A percentile compares a stretch with the other conserved stretches of the same genome.
Conservation (phyloP, 2,797 vertebrate species). For the Sebastes wilsoni region DNA sequence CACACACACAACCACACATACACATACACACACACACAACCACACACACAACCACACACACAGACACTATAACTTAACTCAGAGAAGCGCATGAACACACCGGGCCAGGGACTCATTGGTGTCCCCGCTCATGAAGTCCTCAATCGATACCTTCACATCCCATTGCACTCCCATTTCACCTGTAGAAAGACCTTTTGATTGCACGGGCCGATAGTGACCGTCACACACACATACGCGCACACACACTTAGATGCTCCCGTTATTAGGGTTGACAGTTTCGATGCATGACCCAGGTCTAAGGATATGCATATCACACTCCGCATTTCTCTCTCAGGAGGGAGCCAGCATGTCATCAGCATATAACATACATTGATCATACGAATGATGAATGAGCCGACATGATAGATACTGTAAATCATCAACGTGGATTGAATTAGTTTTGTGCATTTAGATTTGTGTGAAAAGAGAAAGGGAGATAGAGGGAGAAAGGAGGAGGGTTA, state of each 20-base stretch:
- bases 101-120: conserved; percentile 22
- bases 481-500: neutral
- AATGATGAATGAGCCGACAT: conserved; percentile 47
- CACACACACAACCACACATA: conserved; percentile 1
- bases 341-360: conserved; percentile 22
- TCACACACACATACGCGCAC: conserved; percentile 6
- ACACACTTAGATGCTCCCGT: neutral
- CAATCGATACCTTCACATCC: conserved; percentile 58
- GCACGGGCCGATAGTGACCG: conserved; percentile 4
- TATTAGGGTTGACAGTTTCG: conserved; percentile 21
- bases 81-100: conserved; percentile 23
- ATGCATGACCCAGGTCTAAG: conserved; percentile 3
- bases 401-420: conserved; percentile 45
- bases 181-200: conserved; percentile 49
- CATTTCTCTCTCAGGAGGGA: conserved; percentile 22
- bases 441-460: conserved; percentile 20
- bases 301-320: conserved; percentile 2
- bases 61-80: conserved; percentile 6
- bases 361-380: neutral
- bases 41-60: conserved; percentile 7
- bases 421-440: conserved; percentile 38
- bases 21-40: neutral
- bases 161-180: conserved; percentile 50
- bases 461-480: neutral
- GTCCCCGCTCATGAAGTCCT: conserved; percentile 34